Conservation (phyloP, 2,113 vertebrate species). For the Neolamprologus hecqui region DNA sequence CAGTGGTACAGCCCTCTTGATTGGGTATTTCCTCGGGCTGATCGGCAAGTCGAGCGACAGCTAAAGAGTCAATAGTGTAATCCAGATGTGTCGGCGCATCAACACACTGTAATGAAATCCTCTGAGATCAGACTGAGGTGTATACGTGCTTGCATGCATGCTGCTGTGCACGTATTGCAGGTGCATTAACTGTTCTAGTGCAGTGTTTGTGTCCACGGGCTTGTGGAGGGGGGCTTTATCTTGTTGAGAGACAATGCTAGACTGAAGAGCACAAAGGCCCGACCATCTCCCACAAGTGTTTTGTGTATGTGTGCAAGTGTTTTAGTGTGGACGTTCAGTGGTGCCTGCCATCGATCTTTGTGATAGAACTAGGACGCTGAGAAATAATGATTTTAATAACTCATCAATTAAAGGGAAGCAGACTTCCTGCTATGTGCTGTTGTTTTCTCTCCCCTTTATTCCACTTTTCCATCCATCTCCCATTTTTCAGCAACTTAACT, state of each 20-base stretch:
- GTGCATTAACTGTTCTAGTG: not conserved
- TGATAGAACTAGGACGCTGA: conserved; percentile 50
- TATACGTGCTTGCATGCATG: not conserved
- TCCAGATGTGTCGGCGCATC: conserved; percentile 8
- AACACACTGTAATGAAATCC: not conserved
- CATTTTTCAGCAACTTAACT: conserved; percentile 7
- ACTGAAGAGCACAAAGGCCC: conserved; percentile 6
- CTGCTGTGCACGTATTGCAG: not conserved
- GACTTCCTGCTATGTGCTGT: not conserved
- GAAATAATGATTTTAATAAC: conserved; percentile 61
- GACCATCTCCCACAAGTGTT: not conserved
- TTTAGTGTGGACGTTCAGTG: not conserved
- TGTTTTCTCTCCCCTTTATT: not conserved
- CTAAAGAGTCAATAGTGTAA: conserved; percentile 1
- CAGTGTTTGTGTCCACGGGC: not conserved
- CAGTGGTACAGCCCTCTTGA: conserved; percentile 32
- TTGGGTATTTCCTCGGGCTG: conserved; percentile 43
- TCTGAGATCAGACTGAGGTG: not conserved
- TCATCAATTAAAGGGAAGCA: conserved; percentile 52
- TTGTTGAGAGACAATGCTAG: not conserved
- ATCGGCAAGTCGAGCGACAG: not conserved
- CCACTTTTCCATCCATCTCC: not conserved
- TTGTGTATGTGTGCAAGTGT: not conserved
- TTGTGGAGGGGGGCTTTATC: not conserved
- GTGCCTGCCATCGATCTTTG: conserved; percentile 35